Evolutionary conservation across 2,888 invertebrate species (phyloP), one percentile per base, ranked within the genome.

Genomic region (Dilophus febrilis): DNA sequence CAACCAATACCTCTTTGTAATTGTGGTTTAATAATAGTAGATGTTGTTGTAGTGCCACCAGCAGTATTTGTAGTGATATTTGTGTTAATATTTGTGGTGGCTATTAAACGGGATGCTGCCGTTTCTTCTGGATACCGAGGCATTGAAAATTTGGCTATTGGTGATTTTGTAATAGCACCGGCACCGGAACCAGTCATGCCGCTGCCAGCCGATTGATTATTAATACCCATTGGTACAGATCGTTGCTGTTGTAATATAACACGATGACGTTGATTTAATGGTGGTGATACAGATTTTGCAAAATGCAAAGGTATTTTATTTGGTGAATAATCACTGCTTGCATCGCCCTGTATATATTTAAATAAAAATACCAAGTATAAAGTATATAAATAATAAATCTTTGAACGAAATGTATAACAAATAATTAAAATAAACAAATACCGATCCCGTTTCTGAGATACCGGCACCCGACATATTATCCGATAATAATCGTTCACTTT

Each of bases 401-500:
- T 22, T n/a, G n/a, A n/a, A n/a, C n/a, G n/a, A n/a, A n/a, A n/a
- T n/a, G n/a, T n/a, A 11, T 17, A 18, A 17, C 14, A 33, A 4
- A 4, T 10, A 27, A n/a, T 13, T 29, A 28, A 19, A 34, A 59
- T 62, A 16, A 16, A 17, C 28, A 41, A 37, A 10, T 40, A 61
- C 62, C 58, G 63, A 58, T 48, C 65, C 66, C 51, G 66, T 67
- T 47, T 70, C 66, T 45, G 71, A 73, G 44, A 68, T 63, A 41
- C 70, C 71, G 31, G 66, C 64, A 36, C 66, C 64, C 37, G 73
- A 72, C 51, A 69, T 65, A 50, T 70, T 74, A 54, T 77, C 77
- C 35, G 75, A 70, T 50, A 81, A 72, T 37, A 81, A 67, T 47
- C 78, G 72, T 61, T 82, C 82, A 50, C 77, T 80, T 60, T 83